A percentile compares a stretch with the other conserved stretches of the same genome.
phyloP scores from a whole-genome alignment of 1,140 invertebrate species.

The Drosophila willistoni region DNA sequence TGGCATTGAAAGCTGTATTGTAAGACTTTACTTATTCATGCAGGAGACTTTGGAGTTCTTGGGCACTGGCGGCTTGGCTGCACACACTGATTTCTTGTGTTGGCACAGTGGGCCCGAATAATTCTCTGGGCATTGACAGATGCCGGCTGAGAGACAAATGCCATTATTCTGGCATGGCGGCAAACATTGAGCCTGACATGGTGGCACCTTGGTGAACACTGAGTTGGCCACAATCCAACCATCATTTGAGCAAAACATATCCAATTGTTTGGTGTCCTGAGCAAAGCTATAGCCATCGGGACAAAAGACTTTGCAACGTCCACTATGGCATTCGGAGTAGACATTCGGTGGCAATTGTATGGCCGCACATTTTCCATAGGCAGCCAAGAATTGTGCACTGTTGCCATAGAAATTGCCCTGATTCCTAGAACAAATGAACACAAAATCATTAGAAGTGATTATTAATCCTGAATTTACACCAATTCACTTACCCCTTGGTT shows the following conservation, averaged over 20 bases:
- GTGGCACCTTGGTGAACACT: conserved; percentile 84
- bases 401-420: conserved; percentile 61
- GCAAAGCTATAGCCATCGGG: conserved; percentile 85
- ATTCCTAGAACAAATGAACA: not conserved
- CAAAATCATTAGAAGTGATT: not conserved
- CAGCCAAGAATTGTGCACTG: conserved; percentile 30
- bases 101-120: conserved; percentile 91
- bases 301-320: conserved; percentile 85
- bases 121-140: conserved; percentile 89
- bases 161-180: conserved; percentile 91
- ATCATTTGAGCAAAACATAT: conserved; percentile 84
- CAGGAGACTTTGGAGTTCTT: conserved; percentile 87
- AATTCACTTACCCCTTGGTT: conserved; percentile 50
- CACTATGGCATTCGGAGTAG: conserved; percentile 48
- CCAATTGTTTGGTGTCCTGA: conserved; percentile 84
- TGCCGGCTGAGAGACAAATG: conserved; percentile 88
- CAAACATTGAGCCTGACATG: conserved; percentile 88
- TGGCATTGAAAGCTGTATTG: too few species aligned
- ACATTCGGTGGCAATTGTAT: conserved; percentile 62
- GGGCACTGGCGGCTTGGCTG: conserved; percentile 86
- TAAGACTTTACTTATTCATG: conserved; percentile 85
- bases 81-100: conserved; percentile 88
- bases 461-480: too few species aligned
- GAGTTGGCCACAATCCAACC: conserved; percentile 85
- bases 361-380: conserved; percentile 54